Base-by-base conservation (phyloP, 2,113 vertebrate species). In the Aldabrachelys gigantea region DNA sequence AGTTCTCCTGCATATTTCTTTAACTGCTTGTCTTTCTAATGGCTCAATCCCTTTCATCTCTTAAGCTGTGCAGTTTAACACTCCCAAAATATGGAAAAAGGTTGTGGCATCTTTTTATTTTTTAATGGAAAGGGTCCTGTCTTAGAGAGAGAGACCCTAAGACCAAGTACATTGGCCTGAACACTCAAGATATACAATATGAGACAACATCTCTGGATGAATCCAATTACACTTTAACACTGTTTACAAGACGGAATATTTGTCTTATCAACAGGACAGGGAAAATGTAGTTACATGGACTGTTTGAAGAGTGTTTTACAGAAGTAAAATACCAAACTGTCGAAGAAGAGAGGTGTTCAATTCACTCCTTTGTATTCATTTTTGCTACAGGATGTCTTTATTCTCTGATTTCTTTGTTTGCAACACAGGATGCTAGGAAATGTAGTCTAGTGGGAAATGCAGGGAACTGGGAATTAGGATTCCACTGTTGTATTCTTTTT, bases 41-140 rank as follows among this genome's bases (percentile, higher is more conserved):
- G 35, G 56, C 35, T 76, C 22, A n/a, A 76, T 47, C 5, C 0
- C 16, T 75, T 53, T 75, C 41, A 24, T 16, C 47, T 86, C 47
- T 86, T 11, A 8, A 56, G 75, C 80, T 56, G 5, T 3, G 24
- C 13, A 8, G 69, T 52, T 38, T 29, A 27, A 4, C 2, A 38
- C 14, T 65, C 14, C 6, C 0, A 11, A 35, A 2, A 2, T 0
- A 1, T 27, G 14, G 8, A 8, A 4, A 10, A 59, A 1, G 5
- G 1, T 31, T 22, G 21, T 27, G 24, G n/a, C 11, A 14, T 47
- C 81, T 41, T 2, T 5, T 17, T 79, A 89, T 91, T 59, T 76
- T 53, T 65, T 53, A 80, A 83, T 5, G 11, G 52, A 65, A 54
- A 54, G 1, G 29, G 2, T 85, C 49, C 38, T 6, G 12, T 31